Base-by-base conservation (phyloP, 2,888 invertebrate species). In the Synergus laeviventris region DNA sequence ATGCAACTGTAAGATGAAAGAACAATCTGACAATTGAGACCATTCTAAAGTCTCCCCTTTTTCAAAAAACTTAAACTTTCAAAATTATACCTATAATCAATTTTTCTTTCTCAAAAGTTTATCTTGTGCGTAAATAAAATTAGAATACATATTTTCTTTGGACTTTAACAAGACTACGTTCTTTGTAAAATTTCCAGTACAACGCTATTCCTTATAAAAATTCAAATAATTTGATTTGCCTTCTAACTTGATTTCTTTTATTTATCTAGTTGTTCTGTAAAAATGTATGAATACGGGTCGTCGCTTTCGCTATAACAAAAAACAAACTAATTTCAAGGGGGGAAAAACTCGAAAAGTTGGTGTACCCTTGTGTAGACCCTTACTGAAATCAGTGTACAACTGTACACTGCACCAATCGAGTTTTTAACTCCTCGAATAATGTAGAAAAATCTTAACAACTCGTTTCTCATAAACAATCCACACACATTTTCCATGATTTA, bases 1-100 rank as follows among this genome's bases (percentile, higher is more conserved):
- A 54, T 70, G 70, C 70, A 70, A 70, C 70, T 36, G 45, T n/a
- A 45, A n/a, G 49, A 70, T 70, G 31, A 45, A 66, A 70, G 12
- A 54, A 59, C 24, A 49, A 12, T 49, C 16, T 49, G 16, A 12
- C 45, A 16, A 16, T 12, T 49, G 45, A 16, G 16, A 49, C 16
- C 16, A 49, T 2, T 49, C 45, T 49, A 49, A 14, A 49, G 39
- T 64, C 39, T 42, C 18, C 38, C 39, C 42, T 21, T 11, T 18
- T 5, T 21, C 1, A 21, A 42, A 12, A 64, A 64, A 42, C 18
- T 62, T n/a, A 9, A 31, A 36, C 36, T 61, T 24, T n/a, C 21
- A 12, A 64, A 42, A 42, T 38, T 8, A 62, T 38, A 8, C 2
- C 21, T 42, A n/a, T n/a, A 64, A 64, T 64, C 14, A 8, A 21